Evolutionary conservation across 2,888 invertebrate genomes (phyloP).

Genomic region (Tubulanus polymorphus): DNA sequence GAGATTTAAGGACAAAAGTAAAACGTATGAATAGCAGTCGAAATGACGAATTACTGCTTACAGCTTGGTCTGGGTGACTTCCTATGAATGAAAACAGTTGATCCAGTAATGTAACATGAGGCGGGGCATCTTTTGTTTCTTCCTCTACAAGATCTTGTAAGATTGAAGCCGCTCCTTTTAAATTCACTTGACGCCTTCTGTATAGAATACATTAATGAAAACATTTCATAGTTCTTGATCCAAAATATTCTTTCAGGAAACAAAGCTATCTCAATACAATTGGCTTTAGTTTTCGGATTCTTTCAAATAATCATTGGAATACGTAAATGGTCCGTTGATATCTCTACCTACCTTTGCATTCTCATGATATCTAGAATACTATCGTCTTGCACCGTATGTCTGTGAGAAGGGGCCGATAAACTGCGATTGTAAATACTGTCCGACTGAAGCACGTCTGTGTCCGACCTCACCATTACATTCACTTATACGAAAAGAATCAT

Average conservation of each 20-base stretch:
- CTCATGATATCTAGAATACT: conserved; percentile 36
- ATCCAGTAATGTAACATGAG: conserved; percentile 46
- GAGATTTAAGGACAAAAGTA: too few species aligned
- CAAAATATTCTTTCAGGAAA: too few species aligned
- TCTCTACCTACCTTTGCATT: conserved; percentile 29
- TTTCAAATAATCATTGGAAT: too few species aligned
- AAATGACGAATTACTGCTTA: conserved; percentile 25
- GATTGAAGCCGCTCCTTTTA: conserved; percentile 31
- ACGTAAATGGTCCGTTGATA: too few species aligned
- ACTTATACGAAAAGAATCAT: conserved; percentile 16
- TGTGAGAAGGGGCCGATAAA: conserved; percentile 43
- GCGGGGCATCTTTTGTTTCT: conserved; percentile 33
- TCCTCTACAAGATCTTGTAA: conserved; percentile 42
- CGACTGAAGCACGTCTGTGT: conserved; percentile 39
- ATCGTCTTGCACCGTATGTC: conserved; percentile 33
- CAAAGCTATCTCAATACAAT: too few species aligned
- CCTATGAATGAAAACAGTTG: conserved; percentile 52
- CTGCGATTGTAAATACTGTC: conserved; percentile 36
- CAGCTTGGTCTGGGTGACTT: conserved; percentile 49
- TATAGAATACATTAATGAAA: too few species aligned
- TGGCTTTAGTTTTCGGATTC: too few species aligned
- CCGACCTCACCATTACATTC: conserved; percentile 39
- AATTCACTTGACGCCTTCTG: conserved; percentile 34
- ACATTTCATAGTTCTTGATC: too few species aligned
- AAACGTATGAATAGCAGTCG: neutral